Conservation (phyloP, 2,113 vertebrate genomes). For the Pao palembangensis region DNA sequence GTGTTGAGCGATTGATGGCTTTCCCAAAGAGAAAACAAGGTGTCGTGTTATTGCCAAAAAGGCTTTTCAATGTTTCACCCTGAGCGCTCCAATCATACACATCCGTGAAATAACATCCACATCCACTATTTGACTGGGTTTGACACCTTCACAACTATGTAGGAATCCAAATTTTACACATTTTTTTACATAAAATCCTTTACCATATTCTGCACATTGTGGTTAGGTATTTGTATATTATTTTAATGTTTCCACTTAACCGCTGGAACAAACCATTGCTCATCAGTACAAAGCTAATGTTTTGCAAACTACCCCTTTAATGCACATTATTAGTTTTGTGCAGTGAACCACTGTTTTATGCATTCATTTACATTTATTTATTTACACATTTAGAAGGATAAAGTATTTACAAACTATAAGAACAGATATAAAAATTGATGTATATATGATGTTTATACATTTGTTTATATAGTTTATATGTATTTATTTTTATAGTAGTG, state of each 20-base stretch:
- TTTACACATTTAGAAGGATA: neutral
- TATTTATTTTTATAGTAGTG: neutral
- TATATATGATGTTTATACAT: neutral
- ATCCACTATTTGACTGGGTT: slow-evolving; percentile 5
- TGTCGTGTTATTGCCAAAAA: slow-evolving; percentile 41
- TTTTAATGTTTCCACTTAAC: too few species aligned
- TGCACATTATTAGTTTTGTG: too few species aligned
- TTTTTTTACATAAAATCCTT: too few species aligned
- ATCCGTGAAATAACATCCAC: slow-evolving; percentile 20
- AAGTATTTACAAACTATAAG: neutral
- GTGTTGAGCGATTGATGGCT: slow-evolving; percentile 57
- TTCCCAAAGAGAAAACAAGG: slow-evolving; percentile 32
- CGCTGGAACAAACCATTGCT: too few species aligned
- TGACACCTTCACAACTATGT: neutral
- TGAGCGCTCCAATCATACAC: slow-evolving; percentile 26
- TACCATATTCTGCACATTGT: too few species aligned
- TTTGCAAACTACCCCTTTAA: too few species aligned
- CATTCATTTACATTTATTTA: neutral
- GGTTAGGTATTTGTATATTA: too few species aligned
- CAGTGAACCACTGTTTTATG: neutral
- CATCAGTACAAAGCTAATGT: too few species aligned
- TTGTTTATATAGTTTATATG: neutral
- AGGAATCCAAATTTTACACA: neutral
- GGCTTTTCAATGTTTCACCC: slow-evolving; percentile 29
- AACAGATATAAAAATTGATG: neutral